Base-by-base conservation (phyloP, 1,140 invertebrate genomes). In the Drosophila lowei region DNA sequence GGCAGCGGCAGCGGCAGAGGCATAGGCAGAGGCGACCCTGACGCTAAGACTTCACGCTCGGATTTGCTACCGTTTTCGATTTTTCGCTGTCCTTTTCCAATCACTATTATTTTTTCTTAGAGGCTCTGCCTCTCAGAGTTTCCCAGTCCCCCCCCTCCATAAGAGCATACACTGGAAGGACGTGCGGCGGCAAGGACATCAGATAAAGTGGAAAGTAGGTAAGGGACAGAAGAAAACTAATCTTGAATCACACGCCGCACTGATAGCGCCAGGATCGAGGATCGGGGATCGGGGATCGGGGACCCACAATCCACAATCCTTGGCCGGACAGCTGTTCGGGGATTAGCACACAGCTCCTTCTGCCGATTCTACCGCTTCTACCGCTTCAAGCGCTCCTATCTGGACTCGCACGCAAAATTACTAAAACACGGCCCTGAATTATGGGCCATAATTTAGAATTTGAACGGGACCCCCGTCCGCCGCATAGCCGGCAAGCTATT, bases 31-130 rank as follows among this genome's bases (percentile, higher is more conserved):
- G 21, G 34, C 47, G 57, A 55, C 60, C 44, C 59, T 59, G 57
- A 55, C 15, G 57, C 49, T 13, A 28, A 59, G 49, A 65, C 79
- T 83, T 83, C 79, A 83, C 79, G 79, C 75, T 83, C 58, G 50
- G 64, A 81, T 84, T 85, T 85, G 80, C 79, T 75, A 84, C 79
- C 75, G 68, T 83, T 78, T 53, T 61, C 30, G 6, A 16, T 57
- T 15, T 23, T 25, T 54, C 44, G 42, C 21, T 34, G 28, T 52
- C 48, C n/a, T 48, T 55, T 62, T 48, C 41, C 34, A 57, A 67
- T 67, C 65, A 55, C 54, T 66, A 52, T 6, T 71, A 44, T 56
- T 56, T 56, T 30, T 65, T 42, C 23, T 25, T 38, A 13, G 30
- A 11, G 30, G 30, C 30, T 34, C 30, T 34, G 30, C 9, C 30